Evolutionary conservation across 2,888 invertebrate genomes (phyloP).

Genomic region (Heteropelma amictum): DNA sequence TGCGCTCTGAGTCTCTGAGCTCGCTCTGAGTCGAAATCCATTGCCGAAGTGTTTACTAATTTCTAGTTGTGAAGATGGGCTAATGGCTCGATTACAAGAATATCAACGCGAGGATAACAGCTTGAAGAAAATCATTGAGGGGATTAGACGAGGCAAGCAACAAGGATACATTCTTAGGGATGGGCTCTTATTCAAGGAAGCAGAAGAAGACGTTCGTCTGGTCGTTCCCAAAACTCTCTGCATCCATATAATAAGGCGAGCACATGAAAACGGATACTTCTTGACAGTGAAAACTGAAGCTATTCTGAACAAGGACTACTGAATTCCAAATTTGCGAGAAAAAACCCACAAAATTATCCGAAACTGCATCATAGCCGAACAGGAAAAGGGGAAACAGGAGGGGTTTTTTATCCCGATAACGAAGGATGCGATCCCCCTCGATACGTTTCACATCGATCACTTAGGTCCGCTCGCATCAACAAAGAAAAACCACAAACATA

Average conservation of each 20-base stretch:
- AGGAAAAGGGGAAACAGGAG: conserved; percentile 64
- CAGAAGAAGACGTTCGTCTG: conserved; percentile 24
- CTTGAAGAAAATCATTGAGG: background rate
- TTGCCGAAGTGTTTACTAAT: background rate
- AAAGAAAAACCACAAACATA: no score
- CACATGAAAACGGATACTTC: conserved; percentile 45
- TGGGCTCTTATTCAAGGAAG: conserved; percentile 30
- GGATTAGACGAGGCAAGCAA: conserved; percentile 6
- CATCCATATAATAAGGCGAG: conserved; percentile 25
- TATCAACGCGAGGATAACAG: background rate
- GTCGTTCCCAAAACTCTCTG: conserved; percentile 33
- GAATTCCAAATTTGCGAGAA: conserved; percentile 34
- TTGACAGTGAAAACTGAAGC: conserved; percentile 5
- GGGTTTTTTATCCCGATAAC: conserved; percentile 62
- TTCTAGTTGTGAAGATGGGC: background rate
- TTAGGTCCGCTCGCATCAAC: no score
- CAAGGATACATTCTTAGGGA: conserved; percentile 9
- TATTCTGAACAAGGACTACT: conserved; percentile 19
- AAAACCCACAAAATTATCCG: conserved; percentile 27
- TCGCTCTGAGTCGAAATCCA: background rate
- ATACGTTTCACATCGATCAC: conserved; percentile 68
- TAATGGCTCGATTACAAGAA: background rate
- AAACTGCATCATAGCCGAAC: conserved; percentile 60
- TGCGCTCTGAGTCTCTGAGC: background rate
- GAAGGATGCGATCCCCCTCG: conserved; percentile 63